Percentiles rank a stretch among this genome's conserved stretches.
Conservation (phyloP, 2,113 vertebrate species). For the Oenanthe oenanthe region DNA sequence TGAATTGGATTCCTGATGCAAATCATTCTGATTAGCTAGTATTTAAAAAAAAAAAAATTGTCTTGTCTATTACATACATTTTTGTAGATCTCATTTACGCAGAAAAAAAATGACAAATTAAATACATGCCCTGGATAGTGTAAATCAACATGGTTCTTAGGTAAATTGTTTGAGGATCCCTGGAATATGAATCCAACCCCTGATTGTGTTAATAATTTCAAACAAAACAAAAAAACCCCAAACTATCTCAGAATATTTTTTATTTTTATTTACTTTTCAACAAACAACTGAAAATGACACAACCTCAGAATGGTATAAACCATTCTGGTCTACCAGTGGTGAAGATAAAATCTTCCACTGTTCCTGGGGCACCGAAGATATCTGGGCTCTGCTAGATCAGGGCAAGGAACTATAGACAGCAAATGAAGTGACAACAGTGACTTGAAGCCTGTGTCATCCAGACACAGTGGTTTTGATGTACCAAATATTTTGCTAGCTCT, state of each 20-base stretch:
- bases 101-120: slow-evolving; percentile 6
- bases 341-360: neutral
- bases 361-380: neutral
- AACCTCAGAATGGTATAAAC: neutral
- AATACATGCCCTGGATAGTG: neutral
- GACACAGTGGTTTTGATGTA: neutral
- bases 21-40: slow-evolving; percentile 46
- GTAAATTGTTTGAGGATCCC: neutral
- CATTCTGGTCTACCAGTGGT: neutral
- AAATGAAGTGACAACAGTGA: neutral
- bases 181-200: neutral
- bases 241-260: neutral
- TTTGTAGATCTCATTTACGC: slow-evolving; percentile 11
- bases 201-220: neutral
- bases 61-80: neutral
- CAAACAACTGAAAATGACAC: neutral
- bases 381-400: neutral
- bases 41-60: neutral
- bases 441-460: neutral
- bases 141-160: neutral
- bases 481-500: neutral
- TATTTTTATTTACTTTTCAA: neutral
- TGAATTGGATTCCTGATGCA: slow-evolving; percentile 44
- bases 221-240: neutral
- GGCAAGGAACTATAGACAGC: neutral